phyloP scores from a whole-genome alignment of 2,113 vertebrate species.

The Pseudopodoces humilis region DNA sequence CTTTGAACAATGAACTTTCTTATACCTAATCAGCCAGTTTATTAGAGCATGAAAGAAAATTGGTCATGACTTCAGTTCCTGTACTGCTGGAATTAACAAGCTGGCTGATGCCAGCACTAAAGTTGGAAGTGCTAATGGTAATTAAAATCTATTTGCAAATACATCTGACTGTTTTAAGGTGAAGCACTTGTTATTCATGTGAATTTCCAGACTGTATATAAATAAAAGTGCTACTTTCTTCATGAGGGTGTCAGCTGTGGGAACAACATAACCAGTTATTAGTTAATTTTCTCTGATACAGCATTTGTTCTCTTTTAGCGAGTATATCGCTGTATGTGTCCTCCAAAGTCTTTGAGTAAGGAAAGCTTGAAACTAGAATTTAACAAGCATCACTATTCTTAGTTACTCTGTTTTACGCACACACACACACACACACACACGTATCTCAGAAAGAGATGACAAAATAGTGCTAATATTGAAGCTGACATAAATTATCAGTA shows the following conservation, averaged over 20 bases:
- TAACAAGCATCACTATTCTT: not conserved
- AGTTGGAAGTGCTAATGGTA: constrained; percentile 62
- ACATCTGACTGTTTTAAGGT: constrained; percentile 53
- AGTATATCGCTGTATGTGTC: not conserved
- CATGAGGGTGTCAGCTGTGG: not conserved
- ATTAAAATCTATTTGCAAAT: constrained; percentile 69
- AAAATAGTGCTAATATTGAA: not conserved
- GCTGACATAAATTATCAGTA: not conserved
- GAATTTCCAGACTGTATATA: not conserved
- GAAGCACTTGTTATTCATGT: constrained; percentile 44
- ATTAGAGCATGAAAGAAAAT: constrained; percentile 58
- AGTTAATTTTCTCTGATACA: not conserved
- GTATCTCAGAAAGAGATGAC: not conserved
- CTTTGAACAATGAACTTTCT: constrained; percentile 43
- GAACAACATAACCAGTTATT: not conserved
- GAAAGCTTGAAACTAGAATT: not conserved
- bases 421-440: not conserved
- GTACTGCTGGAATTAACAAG: constrained; percentile 58
- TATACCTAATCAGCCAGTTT: constrained; percentile 32
- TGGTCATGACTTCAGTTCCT: constrained; percentile 53
- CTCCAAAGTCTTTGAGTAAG: not conserved
- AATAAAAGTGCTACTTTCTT: not conserved
- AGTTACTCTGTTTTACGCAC: not conserved
- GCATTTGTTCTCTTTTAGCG: not conserved
- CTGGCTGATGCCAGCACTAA: constrained; percentile 36